A percentile compares a stretch with the other conserved stretches of the same genome.
phyloP scores from a whole-genome alignment of 2,888 invertebrate genomes.

The Pyrgus malvae region DNA sequence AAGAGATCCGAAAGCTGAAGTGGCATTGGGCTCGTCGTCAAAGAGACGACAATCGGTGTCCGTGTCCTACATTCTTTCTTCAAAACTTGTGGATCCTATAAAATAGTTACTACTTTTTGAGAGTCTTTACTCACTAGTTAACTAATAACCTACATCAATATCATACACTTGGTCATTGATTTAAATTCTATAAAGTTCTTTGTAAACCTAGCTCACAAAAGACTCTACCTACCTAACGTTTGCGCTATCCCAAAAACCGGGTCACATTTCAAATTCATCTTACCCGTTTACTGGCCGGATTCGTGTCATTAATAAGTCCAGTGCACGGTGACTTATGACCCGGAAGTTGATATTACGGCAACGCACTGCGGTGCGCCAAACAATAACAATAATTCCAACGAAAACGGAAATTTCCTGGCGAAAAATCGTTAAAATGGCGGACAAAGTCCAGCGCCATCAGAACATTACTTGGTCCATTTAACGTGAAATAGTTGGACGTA shows the following conservation, averaged over 20 bases:
- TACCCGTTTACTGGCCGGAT: constrained; percentile 1
- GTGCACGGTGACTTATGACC: constrained; percentile 19
- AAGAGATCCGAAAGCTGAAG: too few relatives aligned
- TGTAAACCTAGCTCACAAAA: too few relatives aligned
- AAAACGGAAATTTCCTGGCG: constrained; percentile 63
- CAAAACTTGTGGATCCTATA: too few relatives aligned
- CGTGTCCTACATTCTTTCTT: too few relatives aligned
- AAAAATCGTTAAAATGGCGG: constrained; percentile 66
- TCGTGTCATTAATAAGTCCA: constrained; percentile 28
- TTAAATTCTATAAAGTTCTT: too few relatives aligned
- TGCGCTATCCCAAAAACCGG: neutral
- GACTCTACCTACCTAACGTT: too few relatives aligned
- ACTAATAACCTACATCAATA: too few relatives aligned
- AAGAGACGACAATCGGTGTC: too few relatives aligned
- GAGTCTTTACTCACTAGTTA: too few relatives aligned
- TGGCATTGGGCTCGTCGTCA: too few relatives aligned
- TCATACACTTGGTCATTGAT: too few relatives aligned
- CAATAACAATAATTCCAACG: constrained; percentile 68
- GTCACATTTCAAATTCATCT: constrained; percentile 20
- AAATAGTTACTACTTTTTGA: too few relatives aligned
- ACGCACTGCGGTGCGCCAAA: constrained; percentile 42
- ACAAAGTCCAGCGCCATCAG: constrained; percentile 60
- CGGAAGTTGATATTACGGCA: constrained; percentile 35
- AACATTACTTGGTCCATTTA: constrained; percentile 75
- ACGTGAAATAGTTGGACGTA: constrained; percentile 67